A percentile compares a stretch with the other conserved stretches of the same genome.
phyloP scores from a whole-genome alignment of 1,140 invertebrate species.

The Drosophila littoralis region DNA sequence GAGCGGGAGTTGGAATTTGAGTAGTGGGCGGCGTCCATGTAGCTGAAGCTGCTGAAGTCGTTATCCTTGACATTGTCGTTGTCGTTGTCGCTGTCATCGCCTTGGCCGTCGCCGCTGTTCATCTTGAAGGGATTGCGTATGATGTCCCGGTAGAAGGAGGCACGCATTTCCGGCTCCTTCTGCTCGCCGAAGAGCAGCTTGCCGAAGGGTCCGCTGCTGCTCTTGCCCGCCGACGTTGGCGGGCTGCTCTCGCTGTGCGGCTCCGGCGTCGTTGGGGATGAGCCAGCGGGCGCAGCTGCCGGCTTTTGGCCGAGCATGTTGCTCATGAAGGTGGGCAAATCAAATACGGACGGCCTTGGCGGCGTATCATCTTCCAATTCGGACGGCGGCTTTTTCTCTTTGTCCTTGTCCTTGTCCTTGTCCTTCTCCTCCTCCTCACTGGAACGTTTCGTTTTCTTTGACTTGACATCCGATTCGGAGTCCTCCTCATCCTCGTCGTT shows the following conservation, averaged over 20 bases:
- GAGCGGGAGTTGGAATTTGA: constrained; percentile 71
- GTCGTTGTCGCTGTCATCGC: constrained; percentile 14
- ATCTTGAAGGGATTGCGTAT: constrained; percentile 69
- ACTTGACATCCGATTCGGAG: constrained; percentile 24
- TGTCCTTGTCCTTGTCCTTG: too few relatives aligned
- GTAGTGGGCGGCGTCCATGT: constrained; percentile 22
- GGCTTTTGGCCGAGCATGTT: constrained; percentile 52
- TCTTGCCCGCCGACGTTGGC: not conserved
- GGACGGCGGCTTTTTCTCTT: constrained; percentile 2
- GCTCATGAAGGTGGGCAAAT: constrained; percentile 71
- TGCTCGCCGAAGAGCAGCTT: constrained; percentile 38
- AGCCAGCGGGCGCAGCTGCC: not conserved
- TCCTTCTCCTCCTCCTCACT: constrained; percentile 46
- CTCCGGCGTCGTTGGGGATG: not conserved
- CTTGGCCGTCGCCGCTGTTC: constrained; percentile 41
- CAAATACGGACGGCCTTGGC: constrained; percentile 63
- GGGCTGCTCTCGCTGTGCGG: not conserved
- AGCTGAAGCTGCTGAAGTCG: not conserved
- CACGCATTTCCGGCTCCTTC: constrained; percentile 37
- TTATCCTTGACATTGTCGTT: not conserved
- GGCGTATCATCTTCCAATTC: constrained; percentile 16
- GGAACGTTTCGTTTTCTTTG: constrained; percentile 32
- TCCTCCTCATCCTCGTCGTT: constrained; percentile 61
- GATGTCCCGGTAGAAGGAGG: constrained; percentile 61
- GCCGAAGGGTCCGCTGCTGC: constrained; percentile 24